Evolutionary conservation across 2,888 invertebrate genomes (phyloP), one percentile per base, ranked within the genome.

Genomic region (Melieria picta): DNA sequence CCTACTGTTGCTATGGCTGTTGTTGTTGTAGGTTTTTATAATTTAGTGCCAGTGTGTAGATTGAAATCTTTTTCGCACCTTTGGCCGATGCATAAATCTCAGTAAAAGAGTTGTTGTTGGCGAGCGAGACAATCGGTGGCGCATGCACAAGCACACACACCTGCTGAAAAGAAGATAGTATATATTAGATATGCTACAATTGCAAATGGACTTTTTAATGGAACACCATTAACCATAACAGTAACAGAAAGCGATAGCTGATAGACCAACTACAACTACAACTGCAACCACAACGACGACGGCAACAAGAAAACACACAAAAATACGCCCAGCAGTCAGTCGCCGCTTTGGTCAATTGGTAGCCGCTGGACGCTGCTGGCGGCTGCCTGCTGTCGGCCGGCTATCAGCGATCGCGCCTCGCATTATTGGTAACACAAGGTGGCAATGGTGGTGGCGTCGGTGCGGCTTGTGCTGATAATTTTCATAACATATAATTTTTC

Each of bases 41-140:
- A 16, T 42, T 7, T 4, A 30, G 7, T 7, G 30, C 7, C 55
- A 10, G 43, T 4, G 10, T 72, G 70, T 73, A 73, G 73, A 74
- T 77, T 73, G 75, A 74, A 75, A 77, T 77, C 74, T 73, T 77
- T 77, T 75, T 77, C 75, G 74, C 76, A 77, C 76, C 76, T 75
- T 75, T 74, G 61, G 76, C 75, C 73, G 72, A 1, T 73, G 72
- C 74, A 77, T 77, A 77, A 77, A 75, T 77, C 76, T n/a, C 50
- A 10, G 58, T 66, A 46, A 50, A 48, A 57, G 45, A 30, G 10
- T 46, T 57, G 47, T 30, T 16, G n/a, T 57, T 56, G 46, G 57
- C 46, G 56, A 56, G 56, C 46, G 58, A 66, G 30, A 57, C n/a
- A 57, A 10, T 9, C 13, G 10, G n/a, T 47, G 65, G n/a, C 16